Base-by-base conservation (phyloP, 37 sponge, comb jelly and placozoan genomes). In the Chondrosia reniformis region DNA sequence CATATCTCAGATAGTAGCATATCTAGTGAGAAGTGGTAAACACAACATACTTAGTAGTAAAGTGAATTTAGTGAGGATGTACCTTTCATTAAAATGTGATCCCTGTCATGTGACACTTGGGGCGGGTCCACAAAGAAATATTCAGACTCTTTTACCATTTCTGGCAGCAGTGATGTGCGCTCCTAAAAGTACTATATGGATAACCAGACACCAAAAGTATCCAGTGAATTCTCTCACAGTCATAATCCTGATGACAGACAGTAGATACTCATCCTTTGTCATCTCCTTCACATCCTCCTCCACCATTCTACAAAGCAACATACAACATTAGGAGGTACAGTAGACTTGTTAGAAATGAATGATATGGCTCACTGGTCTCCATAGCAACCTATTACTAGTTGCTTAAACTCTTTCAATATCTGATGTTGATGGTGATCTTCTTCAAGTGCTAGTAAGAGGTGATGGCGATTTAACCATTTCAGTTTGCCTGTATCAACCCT, bases 401-500 rank as follows among this genome's bases (percentile, higher is more conserved):
- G n/a, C 25, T 39, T 37, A 9, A 13, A 8, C 42, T 13, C 39
- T 25, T 4, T 56, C 43, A 15, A 38, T 13, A 24, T 21, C 1
- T 3, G 41, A 69, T 3, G n/a, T 39, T 25, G 2, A 22, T 39
- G 17, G 6, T 40, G 41, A 38, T 13, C 19, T 10, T 24, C 19
- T 39, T 19, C 5, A 13, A 3, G 19, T 39, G n/a, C n/a, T 37
- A 22, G 15, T 41, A 8, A 39, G 15, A 13, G 40, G 2, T 39
- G 84, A 31, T 76, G 39, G 34, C 33, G 66, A 72, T 86, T 91
- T 33, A 83, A 63, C 91, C 87, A 91, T 22, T 75, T 37, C 28
- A 91, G 81, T 41, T 83, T 86, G 28, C 63, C 77, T 25, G 79
- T 67, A 45, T 83, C 78, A 57, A 89, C 90, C 7, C 38, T 65